Base-by-base conservation (phyloP, 2,797 vertebrate genomes). In the Gymnopithys bicolor region DNA sequence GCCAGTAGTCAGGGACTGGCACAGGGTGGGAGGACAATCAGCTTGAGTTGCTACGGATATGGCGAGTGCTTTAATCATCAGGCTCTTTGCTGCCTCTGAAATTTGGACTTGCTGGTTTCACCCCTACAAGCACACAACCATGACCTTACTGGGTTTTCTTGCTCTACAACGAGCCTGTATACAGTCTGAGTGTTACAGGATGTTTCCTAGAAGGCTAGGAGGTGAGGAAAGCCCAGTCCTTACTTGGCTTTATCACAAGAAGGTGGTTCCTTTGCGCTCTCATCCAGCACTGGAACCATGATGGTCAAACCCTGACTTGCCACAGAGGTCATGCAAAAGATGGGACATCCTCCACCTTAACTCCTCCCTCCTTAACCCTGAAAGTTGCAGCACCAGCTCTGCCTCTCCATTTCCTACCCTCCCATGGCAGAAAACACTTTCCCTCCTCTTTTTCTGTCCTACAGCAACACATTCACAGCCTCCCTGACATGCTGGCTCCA, bases 61-160 rank as follows among this genome's bases (percentile, higher is more conserved):
- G 25, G 12, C 0, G 0, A 77, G 23, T 23, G 28, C 43, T 74
- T 73, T 49, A 45, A 53, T 67, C 1, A 1, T 18, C 10, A 43
- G 9, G 21, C 11, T 64, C 24, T 83, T 76, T 1, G 0, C 43
- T 39, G 21, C 3, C 7, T n/a, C 37, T 48, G 9, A 87, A 74
- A 63, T 56, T 45, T 59, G 64, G 33, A n/a, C 19, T 59, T 86
- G 30, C 33, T 52, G 14, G 3, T 89, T 89, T 80, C 37, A 60
- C 2, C 6, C 11, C 33, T 4, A 2, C 37, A 80, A 60, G 32
- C 21, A n/a, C 35, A 71, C 24, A 48, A 68, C 51, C 15, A 39
- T 0, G 1, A 63, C 18, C 30, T 68, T 51, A 56, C 9, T 1
- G 2, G 5, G 7, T 33, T 60, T 86, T 30, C 46, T 86, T 7